Base-by-base conservation (phyloP, 1,140 invertebrate genomes). In the Pectinophora gossypiella region DNA sequence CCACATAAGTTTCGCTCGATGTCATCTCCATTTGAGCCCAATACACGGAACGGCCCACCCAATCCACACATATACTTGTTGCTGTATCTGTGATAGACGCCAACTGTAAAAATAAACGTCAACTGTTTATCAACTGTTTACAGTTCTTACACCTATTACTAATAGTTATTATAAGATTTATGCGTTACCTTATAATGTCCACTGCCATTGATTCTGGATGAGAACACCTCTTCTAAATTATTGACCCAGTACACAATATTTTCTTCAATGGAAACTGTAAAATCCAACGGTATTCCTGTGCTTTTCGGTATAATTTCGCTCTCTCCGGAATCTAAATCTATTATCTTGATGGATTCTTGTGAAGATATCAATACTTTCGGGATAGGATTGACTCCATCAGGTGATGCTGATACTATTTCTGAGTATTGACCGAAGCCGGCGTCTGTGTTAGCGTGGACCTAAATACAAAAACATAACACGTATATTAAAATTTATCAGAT, bases 211-310 rank as follows among this genome's bases (percentile, higher is more conserved):
- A 92, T 78, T 52, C 91, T 86, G 0, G 92, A 91, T 0, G 90
- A 91, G 19, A 95, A 91, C 32, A 97, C 77, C 73, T 95, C 93
- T 48, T 93, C 91, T 62, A 93, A 91, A 64, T 95, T 92, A 64
- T 96, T 95, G 3, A 97, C 91, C 95, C 95, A 97, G 59, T 93
- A 95, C 6, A 96, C 87, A 32, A 92, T 90, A 47, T 92, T 89
- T 72, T 97, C 95, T 44, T 90, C 88, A n/a, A 90, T 88, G 10
- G 92, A 82, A 19, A 91, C 89, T 1, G 89, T 85, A 23, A 94
- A 88, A 62, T 93, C 91, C 0, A 91, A 86, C 0, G 93, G 90
- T 16, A 87, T 88, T 23, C 89, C 90, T n/a, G 89, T 89, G 48
- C 91, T 91, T 49, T 89, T 88, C 1, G 90, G 89, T 32, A 93